A percentile compares a stretch with the other conserved stretches of the same genome.
Conservation (phyloP, 1,140 invertebrate genomes). For the Scaptomyza hsui region DNA sequence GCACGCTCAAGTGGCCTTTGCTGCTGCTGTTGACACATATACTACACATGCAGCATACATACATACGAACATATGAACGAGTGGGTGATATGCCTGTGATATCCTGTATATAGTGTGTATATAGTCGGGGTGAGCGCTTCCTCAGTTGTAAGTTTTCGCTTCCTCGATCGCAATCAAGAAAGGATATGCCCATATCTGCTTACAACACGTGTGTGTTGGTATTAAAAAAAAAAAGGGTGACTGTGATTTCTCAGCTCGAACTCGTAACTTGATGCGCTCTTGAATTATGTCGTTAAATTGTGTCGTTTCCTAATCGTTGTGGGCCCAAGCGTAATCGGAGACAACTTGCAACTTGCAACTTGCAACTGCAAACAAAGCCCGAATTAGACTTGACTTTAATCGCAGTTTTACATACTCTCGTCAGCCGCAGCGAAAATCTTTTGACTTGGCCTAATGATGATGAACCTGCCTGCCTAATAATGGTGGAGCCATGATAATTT, state of each 20-base stretch:
- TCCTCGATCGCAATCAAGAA: slow-evolving; percentile 76
- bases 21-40: slow-evolving; percentile 64
- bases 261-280: slow-evolving; percentile 76
- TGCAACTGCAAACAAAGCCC: slow-evolving; percentile 59
- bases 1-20: slow-evolving; percentile 60
- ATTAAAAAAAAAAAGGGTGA: slow-evolving; percentile 56
- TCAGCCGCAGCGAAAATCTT: not conserved
- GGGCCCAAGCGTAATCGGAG: slow-evolving; percentile 62
- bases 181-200: slow-evolving; percentile 79
- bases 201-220: slow-evolving; percentile 44
- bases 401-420: slow-evolving; percentile 16
- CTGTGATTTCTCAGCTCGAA: slow-evolving; percentile 26
- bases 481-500: slow-evolving; percentile 54
- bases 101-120: slow-evolving; percentile 53
- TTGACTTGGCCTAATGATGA: slow-evolving; percentile 66
- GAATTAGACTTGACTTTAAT: slow-evolving; percentile 47
- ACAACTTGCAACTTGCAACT: slow-evolving; percentile 17
- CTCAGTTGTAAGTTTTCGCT: slow-evolving; percentile 82
- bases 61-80: not conserved
- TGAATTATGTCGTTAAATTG: slow-evolving; percentile 83
- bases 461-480: slow-evolving; percentile 66
- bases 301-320: slow-evolving; percentile 79
- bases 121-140: slow-evolving; percentile 46
- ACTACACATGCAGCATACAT: slow-evolving; percentile 15
- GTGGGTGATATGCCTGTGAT: slow-evolving; percentile 67